Percentiles rank a stretch among this genome's conserved stretches.
phyloP scores from a whole-genome alignment of 2,888 invertebrate species.

The Dermolepida albohirtum region DNA sequence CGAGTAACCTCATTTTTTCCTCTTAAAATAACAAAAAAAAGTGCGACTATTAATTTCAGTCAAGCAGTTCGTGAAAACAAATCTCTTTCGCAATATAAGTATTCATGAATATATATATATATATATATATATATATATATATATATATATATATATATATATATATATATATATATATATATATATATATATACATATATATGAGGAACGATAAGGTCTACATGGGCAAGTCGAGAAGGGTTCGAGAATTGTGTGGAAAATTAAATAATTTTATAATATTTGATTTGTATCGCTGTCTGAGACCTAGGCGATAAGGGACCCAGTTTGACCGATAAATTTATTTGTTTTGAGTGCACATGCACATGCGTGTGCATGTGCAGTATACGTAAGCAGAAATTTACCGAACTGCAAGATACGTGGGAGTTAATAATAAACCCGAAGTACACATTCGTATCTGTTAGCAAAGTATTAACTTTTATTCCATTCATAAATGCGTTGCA shows the following conservation, averaged over 20 bases:
- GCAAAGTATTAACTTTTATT: too few relatives aligned
- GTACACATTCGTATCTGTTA: too few relatives aligned
- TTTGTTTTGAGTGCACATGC: conserved; percentile 53
- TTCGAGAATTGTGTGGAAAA: conserved; percentile 46
- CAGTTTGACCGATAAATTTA: conserved; percentile 63
- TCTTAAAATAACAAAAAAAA: conserved; percentile 33
- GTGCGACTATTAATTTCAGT: conserved; percentile 23
- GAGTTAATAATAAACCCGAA: too few relatives aligned
- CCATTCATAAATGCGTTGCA: too few relatives aligned
- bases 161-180: background rate
- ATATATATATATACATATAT: background rate
- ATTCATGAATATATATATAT: background rate
- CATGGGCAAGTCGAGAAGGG: background rate
- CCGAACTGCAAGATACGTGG: background rate
- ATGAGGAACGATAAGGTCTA: conserved; percentile 3
- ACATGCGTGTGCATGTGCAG: conserved; percentile 5
- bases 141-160: background rate
- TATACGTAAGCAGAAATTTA: conserved; percentile 28
- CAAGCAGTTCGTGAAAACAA: conserved; percentile 28
- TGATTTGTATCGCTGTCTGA: conserved; percentile 45
- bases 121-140: background rate
- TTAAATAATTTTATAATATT: conserved; percentile 46
- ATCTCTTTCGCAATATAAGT: conserved; percentile 26
- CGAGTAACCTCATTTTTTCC: conserved; percentile 33
- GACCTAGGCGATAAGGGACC: conserved; percentile 47